Conservation (phyloP, 2,888 invertebrate genomes). For the Lepetodrilus schrolli region DNA sequence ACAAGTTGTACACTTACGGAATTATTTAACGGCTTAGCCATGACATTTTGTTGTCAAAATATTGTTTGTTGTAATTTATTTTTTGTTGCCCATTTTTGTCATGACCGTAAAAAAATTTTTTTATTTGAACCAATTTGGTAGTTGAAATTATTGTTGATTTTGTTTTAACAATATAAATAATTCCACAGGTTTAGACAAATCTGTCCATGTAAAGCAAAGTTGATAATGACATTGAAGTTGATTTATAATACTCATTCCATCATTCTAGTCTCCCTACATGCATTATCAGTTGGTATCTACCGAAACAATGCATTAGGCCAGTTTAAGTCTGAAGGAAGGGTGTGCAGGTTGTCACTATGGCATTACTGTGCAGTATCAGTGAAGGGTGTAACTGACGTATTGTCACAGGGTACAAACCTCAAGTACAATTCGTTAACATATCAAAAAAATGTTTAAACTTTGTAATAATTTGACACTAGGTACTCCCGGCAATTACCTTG, state of each 20-base stretch:
- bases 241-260: slow-evolving; percentile 23
- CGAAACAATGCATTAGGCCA: slow-evolving; percentile 19
- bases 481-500: neutral
- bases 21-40: slow-evolving; percentile 25
- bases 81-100: slow-evolving; percentile 17
- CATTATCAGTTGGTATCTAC: neutral
- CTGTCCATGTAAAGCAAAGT: too few relatives aligned
- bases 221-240: too few relatives aligned
- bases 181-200: too few relatives aligned
- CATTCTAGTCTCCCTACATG: slow-evolving; percentile 23
- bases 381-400: slow-evolving; percentile 9
- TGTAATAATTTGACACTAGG: neutral
- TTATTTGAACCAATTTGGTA: too few relatives aligned
- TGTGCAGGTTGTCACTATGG: slow-evolving; percentile 23
- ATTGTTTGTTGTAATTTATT: slow-evolving; percentile 27
- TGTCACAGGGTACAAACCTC: slow-evolving; percentile 27
- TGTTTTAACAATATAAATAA: neutral
- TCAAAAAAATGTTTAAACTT: slow-evolving; percentile 7
- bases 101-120: slow-evolving; percentile 12
- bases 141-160: neutral
- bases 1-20: slow-evolving; percentile 10
- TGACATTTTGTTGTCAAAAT: slow-evolving; percentile 22
- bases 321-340: slow-evolving; percentile 20
- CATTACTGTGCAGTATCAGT: slow-evolving; percentile 25
- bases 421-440: slow-evolving; percentile 25